These are phyloP conservation scores for Tribolium castaneum DNA, from an alignment of 1,140 invertebrate genomes.

Conservation along the genomic window DNA sequence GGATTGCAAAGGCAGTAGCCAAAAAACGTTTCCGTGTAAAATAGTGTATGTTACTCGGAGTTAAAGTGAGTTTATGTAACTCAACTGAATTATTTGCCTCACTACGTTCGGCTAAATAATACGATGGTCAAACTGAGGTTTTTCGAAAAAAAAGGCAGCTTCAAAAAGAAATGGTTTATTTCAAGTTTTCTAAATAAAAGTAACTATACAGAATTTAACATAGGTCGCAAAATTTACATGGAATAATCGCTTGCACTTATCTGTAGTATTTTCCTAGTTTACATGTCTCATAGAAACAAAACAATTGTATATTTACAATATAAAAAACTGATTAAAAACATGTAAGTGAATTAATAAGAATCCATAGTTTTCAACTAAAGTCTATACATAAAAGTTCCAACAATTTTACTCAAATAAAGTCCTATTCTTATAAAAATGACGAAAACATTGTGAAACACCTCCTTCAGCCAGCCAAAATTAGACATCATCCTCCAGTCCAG, in stretches of 20 bases:
- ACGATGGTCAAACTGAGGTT: too few relatives aligned
- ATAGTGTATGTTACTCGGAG: too few relatives aligned
- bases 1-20: too few relatives aligned
- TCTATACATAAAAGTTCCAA: not conserved
- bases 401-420: not conserved
- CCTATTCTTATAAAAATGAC: not conserved
- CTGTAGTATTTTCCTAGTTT: not conserved
- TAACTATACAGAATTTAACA: not conserved
- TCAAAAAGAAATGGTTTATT: not conserved
- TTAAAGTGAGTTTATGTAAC: too few relatives aligned
- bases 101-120: too few relatives aligned
- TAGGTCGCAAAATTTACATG: not conserved
- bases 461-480: not conserved
- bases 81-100: too few relatives aligned
- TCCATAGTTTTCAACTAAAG: not conserved
- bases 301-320: not conserved
- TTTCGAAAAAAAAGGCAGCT: too few relatives aligned
- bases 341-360: not conserved
- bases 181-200: not conserved
- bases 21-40: too few relatives aligned
- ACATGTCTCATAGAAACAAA: not conserved
- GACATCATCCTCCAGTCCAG: slow-evolving; percentile 51
- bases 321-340: not conserved
- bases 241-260: not conserved
- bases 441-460: not conserved